These are phyloP conservation scores for Bombycilla garrulus DNA, from an alignment of 2,113 vertebrate species.

Conservation along the genomic window DNA sequence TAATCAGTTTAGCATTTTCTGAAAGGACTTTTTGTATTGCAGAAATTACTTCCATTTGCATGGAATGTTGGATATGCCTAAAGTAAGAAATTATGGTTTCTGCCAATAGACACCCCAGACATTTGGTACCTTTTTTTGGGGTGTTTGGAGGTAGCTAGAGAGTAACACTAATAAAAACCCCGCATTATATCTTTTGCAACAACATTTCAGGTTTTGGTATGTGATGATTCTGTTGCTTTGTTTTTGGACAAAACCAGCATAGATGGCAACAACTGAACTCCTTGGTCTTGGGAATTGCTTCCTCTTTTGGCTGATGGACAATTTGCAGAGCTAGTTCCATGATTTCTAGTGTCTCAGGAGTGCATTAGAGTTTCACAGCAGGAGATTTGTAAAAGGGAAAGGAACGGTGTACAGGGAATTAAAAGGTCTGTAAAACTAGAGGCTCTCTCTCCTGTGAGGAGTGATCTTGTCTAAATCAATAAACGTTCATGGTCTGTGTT, in stretches of 20 bases:
- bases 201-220: not conserved
- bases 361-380: conserved; percentile 61
- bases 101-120: not conserved
- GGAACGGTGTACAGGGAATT: conserved; percentile 46
- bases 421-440: conserved; percentile 67
- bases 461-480: conserved; percentile 68
- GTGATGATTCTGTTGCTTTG: not conserved
- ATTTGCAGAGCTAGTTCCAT: conserved; percentile 12
- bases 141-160: not conserved
- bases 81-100: not conserved
- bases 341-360: conserved; percentile 40
- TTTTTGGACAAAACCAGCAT: not conserved
- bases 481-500: not conserved
- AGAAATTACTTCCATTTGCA: conserved; percentile 30
- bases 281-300: not conserved
- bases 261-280: not conserved
- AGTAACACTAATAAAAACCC: not conserved
- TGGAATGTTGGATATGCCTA: not conserved
- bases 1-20: conserved; percentile 21
- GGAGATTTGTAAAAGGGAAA: conserved; percentile 69
- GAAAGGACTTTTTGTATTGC: not conserved
- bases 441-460: conserved; percentile 26
- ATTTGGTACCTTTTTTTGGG: not conserved
- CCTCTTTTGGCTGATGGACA: conserved; percentile 12
- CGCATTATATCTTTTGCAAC: not conserved